Conservation (phyloP, 2,797 vertebrate genomes). For the Pteropus rufus region DNA sequence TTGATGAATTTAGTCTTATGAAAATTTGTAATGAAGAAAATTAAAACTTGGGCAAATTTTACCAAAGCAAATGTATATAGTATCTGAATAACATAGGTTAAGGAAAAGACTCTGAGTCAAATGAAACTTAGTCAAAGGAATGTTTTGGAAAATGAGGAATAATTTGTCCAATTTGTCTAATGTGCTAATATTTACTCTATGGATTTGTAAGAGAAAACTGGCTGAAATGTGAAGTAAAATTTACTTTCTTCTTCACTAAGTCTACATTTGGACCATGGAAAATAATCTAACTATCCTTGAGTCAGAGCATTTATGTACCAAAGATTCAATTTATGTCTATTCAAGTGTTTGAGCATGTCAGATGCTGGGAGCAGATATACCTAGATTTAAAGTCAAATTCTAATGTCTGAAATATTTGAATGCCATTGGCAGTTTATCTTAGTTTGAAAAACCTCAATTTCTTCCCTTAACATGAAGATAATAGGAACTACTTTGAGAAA, state of each 20-base stretch:
- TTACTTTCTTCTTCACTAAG: conserved; percentile 28
- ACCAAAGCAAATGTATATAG: conserved; percentile 25
- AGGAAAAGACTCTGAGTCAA: not conserved
- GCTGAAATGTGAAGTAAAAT: conserved; percentile 40
- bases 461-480: not conserved
- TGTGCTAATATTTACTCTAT: conserved; percentile 73
- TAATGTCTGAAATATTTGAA: not conserved
- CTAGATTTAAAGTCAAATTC: not conserved
- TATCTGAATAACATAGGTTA: conserved; percentile 40
- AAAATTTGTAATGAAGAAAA: conserved; percentile 65
- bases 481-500: not conserved
- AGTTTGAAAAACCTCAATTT: not conserved
- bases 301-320: not conserved
- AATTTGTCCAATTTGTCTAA: conserved; percentile 64
- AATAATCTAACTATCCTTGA: not conserved
- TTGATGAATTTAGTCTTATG: conserved; percentile 72
- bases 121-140: not conserved
- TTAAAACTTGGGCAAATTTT: conserved; percentile 37
- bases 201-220: conserved; percentile 58
- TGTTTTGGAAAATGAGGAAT: conserved; percentile 40
- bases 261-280: not conserved
- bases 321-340: not conserved
- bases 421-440: not conserved
- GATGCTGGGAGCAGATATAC: not conserved
- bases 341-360: not conserved